Evolutionary conservation across 2,888 invertebrate genomes (phyloP).

Genomic region (Helleia helle): DNA sequence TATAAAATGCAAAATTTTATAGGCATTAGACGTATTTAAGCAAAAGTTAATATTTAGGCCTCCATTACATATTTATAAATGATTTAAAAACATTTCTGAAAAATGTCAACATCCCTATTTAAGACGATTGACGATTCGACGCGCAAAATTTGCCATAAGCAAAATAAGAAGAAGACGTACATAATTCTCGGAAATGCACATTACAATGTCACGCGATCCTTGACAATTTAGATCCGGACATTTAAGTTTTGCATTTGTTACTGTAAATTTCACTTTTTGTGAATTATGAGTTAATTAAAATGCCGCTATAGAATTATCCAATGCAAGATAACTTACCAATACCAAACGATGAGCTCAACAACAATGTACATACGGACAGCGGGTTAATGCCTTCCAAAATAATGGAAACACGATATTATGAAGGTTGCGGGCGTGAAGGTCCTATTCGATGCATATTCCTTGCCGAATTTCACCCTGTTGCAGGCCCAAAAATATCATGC

Average conservation of each 20-base stretch:
- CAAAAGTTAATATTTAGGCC: too few relatives aligned
- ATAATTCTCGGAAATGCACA: conserved; percentile 22
- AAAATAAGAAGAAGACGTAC: too few relatives aligned
- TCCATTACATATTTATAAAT: too few relatives aligned
- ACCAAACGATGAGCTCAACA: conserved; percentile 25
- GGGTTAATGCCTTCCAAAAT: conserved; percentile 36
- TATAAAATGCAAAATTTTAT: too few relatives aligned
- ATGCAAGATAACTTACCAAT: conserved; percentile 17
- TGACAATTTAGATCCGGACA: conserved; percentile 10
- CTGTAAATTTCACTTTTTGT: conserved; percentile 1
- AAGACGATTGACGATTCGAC: too few relatives aligned
- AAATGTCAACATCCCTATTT: too few relatives aligned
- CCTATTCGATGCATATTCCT: conserved; percentile 88
- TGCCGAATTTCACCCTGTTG: conserved; percentile 83
- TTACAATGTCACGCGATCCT: conserved; percentile 19
- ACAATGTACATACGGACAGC: conserved; percentile 29
- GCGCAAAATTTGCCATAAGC: too few relatives aligned
- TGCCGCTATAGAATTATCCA: conserved; percentile 14
- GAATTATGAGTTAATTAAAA: conserved; percentile 10
- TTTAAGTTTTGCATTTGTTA: too few relatives aligned
- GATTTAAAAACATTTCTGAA: too few relatives aligned
- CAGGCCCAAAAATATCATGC: conserved; percentile 88
- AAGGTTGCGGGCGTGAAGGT: conserved; percentile 80
- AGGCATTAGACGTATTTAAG: too few relatives aligned
- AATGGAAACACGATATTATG: conserved; percentile 71